Conservation (phyloP, 2,797 vertebrate genomes). For the Acipenser ruthenus region DNA sequence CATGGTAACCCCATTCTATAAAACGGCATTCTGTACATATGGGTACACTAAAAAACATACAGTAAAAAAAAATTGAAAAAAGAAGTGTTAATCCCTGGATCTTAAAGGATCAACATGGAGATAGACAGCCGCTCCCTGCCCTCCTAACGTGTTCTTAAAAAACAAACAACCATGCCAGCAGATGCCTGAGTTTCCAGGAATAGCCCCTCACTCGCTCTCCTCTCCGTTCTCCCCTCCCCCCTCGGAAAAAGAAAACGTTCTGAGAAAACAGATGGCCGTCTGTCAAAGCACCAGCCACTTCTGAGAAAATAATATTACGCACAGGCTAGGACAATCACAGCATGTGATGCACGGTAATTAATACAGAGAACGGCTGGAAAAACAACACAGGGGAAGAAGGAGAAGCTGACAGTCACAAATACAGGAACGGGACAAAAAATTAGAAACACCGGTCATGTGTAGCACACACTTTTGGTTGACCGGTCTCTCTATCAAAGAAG, state of each 20-base stretch:
- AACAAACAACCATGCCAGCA: neutral
- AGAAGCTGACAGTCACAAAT: too few relatives aligned
- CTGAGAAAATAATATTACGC: constrained; percentile 17
- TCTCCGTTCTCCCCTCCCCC: neutral
- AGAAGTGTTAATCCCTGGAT: neutral
- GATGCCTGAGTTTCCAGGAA: constrained; percentile 21
- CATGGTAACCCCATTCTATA: too few relatives aligned
- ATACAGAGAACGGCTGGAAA: constrained; percentile 14
- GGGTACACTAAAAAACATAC: too few relatives aligned
- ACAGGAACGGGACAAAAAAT: too few relatives aligned
- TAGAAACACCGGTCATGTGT: too few relatives aligned
- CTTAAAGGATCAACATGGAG: neutral
- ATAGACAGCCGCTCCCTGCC: too few relatives aligned
- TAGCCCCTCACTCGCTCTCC: neutral
- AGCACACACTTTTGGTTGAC: too few relatives aligned
- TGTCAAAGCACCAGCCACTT: constrained; percentile 15
- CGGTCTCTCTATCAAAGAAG: too few relatives aligned
- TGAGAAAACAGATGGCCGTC: constrained; percentile 21
- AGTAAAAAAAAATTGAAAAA: too few relatives aligned
- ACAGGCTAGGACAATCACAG: constrained; percentile 6
- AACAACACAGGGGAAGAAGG: too few relatives aligned
- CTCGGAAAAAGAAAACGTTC: constrained; percentile 8
- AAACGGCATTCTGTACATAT: too few relatives aligned
- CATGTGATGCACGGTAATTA: constrained; percentile 18
- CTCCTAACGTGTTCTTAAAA: neutral